These are phyloP conservation scores for human DNA, from an alignment of 2,113 vertebrate species.

Conservation along the genomic window DNA sequence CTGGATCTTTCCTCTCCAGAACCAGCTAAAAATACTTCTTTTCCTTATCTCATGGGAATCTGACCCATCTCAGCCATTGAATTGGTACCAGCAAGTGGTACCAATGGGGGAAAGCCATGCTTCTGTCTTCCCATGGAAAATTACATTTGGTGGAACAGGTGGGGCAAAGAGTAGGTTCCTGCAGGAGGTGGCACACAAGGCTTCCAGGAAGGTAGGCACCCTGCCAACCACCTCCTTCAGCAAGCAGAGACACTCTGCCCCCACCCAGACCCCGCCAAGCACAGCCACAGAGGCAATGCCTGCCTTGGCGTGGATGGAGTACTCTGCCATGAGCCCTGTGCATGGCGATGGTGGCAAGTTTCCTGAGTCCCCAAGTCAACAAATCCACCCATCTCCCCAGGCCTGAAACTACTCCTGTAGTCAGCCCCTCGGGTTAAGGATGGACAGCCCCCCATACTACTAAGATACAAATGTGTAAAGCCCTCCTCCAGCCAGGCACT, in stretches of 20 bases:
- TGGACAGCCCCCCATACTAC: neutral
- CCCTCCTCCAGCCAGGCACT: neutral
- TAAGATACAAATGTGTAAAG: neutral
- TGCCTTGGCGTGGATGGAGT: neutral
- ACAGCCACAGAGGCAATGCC: neutral
- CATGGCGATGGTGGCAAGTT: neutral
- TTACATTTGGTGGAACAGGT: neutral
- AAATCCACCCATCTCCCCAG: neutral
- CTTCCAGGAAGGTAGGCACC: neutral
- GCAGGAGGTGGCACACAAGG: neutral
- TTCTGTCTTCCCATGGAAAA: constrained; percentile 5
- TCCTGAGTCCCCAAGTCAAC: neutral
- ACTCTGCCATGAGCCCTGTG: neutral
- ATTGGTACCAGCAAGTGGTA: neutral
- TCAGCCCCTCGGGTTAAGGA: neutral
- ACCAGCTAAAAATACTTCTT: neutral
- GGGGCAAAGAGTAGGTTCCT: neutral
- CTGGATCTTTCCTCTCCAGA: neutral
- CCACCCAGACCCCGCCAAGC: neutral
- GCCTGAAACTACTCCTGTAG: neutral
- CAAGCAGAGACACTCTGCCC: neutral
- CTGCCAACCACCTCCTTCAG: neutral
- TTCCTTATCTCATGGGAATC: neutral
- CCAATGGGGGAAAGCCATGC: neutral
- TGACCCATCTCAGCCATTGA: neutral